Evolutionary conservation across 2,888 invertebrate species (phyloP).

Genomic region (Phalera bucephala): DNA sequence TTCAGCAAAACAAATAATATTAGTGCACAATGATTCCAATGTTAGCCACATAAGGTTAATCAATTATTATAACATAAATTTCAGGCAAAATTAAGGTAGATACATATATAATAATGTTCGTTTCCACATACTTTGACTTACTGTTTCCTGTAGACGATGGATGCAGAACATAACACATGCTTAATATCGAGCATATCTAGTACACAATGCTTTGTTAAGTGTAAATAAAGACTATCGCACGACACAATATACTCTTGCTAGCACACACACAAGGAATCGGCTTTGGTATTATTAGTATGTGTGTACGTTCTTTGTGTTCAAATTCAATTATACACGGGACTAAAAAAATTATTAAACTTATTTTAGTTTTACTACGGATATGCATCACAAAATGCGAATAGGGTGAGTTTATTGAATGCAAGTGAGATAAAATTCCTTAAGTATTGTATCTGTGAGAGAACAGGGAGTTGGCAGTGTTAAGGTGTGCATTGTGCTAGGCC

Average conservation of each 20-base stretch:
- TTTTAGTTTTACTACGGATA: neutral
- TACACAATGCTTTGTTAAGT: conserved; percentile 52
- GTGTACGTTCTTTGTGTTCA: conserved; percentile 3
- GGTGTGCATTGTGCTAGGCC: conserved; percentile 40
- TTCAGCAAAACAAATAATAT: conserved; percentile 56
- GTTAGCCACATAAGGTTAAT: conserved; percentile 79
- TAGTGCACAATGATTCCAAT: conserved; percentile 61
- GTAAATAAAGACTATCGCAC: conserved; percentile 32
- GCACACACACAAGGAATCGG: conserved; percentile 70
- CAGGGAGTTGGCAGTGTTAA: too few relatives aligned
- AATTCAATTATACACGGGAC: neutral
- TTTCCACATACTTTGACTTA: conserved; percentile 85
- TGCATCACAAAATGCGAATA: neutral
- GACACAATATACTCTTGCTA: conserved; percentile 40
- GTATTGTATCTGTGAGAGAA: neutral
- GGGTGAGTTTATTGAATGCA: neutral
- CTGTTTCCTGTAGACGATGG: conserved; percentile 88
- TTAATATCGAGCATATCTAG: conserved; percentile 71
- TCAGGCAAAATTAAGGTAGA: conserved; percentile 63
- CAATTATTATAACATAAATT: conserved; percentile 54
- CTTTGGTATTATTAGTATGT: conserved; percentile 26
- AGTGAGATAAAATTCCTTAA: neutral
- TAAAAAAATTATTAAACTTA: too few relatives aligned
- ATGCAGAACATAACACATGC: conserved; percentile 82
- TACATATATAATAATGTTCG: conserved; percentile 49